Evolutionary conservation across 1,140 invertebrate genomes (phyloP).

Genomic region (Eriocheir sinensis): DNA sequence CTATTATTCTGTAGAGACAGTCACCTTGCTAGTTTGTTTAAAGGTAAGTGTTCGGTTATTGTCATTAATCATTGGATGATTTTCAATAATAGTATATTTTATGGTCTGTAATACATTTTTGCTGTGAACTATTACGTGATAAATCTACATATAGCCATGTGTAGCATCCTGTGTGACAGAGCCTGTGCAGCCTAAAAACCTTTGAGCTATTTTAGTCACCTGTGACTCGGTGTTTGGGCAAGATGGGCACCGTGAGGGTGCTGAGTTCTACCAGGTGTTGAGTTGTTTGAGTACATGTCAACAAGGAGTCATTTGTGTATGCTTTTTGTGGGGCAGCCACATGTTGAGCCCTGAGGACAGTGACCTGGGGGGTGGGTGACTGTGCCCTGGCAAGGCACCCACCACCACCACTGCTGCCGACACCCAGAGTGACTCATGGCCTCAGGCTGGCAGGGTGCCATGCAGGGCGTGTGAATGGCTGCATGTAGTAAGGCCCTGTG

Average conservation of each 20-base stretch:
- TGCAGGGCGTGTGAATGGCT: not conserved
- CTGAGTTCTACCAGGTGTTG: not conserved
- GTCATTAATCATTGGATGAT: no score
- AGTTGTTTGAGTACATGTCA: not conserved
- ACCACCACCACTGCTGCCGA: not conserved
- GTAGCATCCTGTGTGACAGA: not conserved
- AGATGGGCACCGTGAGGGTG: not conserved
- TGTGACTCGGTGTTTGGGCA: not conserved
- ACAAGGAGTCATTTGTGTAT: not conserved
- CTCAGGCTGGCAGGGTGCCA: not conserved
- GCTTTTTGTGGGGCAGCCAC: not conserved
- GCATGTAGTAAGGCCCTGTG: not conserved
- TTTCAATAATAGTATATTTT: no score
- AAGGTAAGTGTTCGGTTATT: conserved; percentile 95
- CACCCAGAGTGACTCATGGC: not conserved
- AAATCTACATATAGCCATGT: not conserved
- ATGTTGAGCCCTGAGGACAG: not conserved
- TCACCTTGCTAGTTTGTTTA: conserved; percentile 97
- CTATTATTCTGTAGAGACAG: conserved; percentile 99
- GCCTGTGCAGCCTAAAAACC: not conserved
- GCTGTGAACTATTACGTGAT: no score
- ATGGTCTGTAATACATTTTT: no score
- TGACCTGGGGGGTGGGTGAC: not conserved
- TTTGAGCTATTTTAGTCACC: not conserved
- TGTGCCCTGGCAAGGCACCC: not conserved